Evolutionary conservation across 2,113 vertebrate species (phyloP), one percentile per base, ranked within the genome.

Genomic region (Diphyllodes magnificus): DNA sequence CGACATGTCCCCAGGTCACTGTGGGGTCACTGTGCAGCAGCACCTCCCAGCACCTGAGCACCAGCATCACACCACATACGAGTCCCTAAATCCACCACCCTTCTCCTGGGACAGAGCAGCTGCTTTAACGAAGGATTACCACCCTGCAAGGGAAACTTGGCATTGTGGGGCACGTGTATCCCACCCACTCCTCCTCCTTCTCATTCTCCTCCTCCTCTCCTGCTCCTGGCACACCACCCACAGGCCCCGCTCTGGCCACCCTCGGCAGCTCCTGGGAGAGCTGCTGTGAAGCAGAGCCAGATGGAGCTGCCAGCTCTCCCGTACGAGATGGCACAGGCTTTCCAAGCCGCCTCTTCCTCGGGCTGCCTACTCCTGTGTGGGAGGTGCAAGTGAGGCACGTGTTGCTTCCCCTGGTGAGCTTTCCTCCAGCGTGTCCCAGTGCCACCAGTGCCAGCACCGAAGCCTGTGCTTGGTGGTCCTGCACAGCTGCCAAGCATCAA

Each of bases 261-360:
- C 82, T 72, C 2, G 0, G 54, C 72, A 73, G 54, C 82, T 91
- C 47, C 81, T 51, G 6, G 35, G 59, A 71, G 68, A 76, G 66
- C 66, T 95, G 40, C 86, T 59, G 35, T 12, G 9, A 64, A 70
- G 85, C 4, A 2, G 71, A 93, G 77, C 76, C 91, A 88, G 89
- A 95, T 91, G 88, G 96, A 93, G 76, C 93, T 82, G 89, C 88
- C 88, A 92, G 82, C 89, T 92, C 49, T 13, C 81, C 86, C 0
- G 0, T 42, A 53, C 0, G 39, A 64, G 80, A 50, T 27, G 77
- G 86, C 65, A 54, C 86, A 89, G 53, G 84, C 73, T 88, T 82
- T 49, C 50, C 81, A 76, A 87, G 82, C 78, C 2, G 64, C 92
- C 82, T 95, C 94, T 64, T 91, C 90, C 77, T 3, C 2, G 64